These are phyloP conservation scores for Erpornis zantholeuca DNA, from an alignment of 2,113 vertebrate species.

Conservation along the genomic window DNA sequence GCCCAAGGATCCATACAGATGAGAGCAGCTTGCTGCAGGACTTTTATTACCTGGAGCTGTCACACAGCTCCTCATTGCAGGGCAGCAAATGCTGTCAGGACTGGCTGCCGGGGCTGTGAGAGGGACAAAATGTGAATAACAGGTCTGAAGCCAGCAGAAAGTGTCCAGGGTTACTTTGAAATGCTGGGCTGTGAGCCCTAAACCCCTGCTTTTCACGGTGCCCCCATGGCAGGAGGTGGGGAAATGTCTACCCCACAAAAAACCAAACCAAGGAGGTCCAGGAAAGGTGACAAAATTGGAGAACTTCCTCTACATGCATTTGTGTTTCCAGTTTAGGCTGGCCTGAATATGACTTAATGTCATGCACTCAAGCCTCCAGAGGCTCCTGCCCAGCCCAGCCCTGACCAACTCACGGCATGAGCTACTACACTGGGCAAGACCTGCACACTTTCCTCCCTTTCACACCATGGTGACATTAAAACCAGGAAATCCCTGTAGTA, in stretches of 20 bases:
- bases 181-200: background rate
- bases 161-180: background rate
- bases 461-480: background rate
- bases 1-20: background rate
- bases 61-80: background rate
- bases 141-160: background rate
- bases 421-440: background rate
- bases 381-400: background rate
- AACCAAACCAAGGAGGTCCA: background rate
- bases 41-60: background rate
- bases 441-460: background rate
- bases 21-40: background rate
- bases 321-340: background rate
- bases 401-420: background rate
- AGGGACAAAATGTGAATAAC: background rate
- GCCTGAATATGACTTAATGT: background rate
- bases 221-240: background rate
- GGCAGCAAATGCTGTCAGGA: background rate
- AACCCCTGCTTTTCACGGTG: background rate
- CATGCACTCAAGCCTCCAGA: background rate
- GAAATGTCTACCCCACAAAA: background rate
- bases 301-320: background rate
- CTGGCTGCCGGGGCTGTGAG: background rate
- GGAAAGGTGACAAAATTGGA: background rate
- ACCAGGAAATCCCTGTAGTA: background rate